Evolutionary conservation across 2,888 invertebrate species (phyloP), one percentile per base, ranked within the genome.

Genomic region (Anorthoa munda): DNA sequence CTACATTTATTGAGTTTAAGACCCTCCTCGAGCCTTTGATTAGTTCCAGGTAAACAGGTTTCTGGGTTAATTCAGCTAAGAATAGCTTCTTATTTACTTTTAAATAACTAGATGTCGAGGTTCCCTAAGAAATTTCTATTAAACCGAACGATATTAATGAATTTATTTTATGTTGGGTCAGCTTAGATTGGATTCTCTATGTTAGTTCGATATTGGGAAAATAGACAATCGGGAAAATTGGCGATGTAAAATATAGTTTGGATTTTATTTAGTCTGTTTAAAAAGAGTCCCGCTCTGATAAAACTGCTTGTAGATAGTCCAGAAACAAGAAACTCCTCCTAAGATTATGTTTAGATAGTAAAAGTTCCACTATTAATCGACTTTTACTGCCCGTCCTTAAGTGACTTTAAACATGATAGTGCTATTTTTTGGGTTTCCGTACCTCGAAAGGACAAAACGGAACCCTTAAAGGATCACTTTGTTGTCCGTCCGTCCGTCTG

Each of bases 1-100:
- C 77, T 69, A 83, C 79, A 82, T 85, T 85, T 83, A 83, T 85
- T 82, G 78, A 82, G 83, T 79, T 79, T 81, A 72, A 78, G 80
- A 76, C 83, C 72, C 71, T 79, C 70, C 17, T 26, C 55, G 61
- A 72, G 66, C 78, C 77, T 73, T 75, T 87, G 85, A 85, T 86
- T 86, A 85, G 79, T 83, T 85, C 79, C 85, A 86, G 85, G 87
- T 87, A 87, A 87, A 87, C 83, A 80, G 75, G 76, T 86, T 83
- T 85, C 82, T 82, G 74, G 78, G 82, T 85, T 83, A 85, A 87
- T 85, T 82, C 66, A 64, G 46, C 80, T 72, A 76, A 85, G 74
- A 83, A 85, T 83, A 87, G 72, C 75, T 68, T 73, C 70, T 77
- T 81, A 79, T 83, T 79, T 76, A 81, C 72, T 86, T 86, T 74